Percentiles rank a stretch among this genome's conserved stretches.
Evolutionary conservation across 2,113 vertebrate genomes (phyloP).

Genomic region (Mormyrus lacerda): DNA sequence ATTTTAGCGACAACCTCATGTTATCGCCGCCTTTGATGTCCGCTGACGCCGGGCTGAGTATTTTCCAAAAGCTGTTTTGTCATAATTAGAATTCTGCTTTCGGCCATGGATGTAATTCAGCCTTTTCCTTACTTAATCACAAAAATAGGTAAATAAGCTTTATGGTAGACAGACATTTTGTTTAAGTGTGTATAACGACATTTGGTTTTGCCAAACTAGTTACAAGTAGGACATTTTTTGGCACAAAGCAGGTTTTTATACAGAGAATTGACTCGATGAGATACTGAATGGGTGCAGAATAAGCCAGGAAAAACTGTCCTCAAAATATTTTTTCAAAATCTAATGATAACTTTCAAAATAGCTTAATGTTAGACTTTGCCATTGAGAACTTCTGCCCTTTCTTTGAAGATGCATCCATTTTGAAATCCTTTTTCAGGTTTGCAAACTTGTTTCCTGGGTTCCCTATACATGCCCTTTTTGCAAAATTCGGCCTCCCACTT

Average conservation of each 20-base stretch:
- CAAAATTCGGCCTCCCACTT: slow-evolving; percentile 46
- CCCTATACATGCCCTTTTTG: not conserved
- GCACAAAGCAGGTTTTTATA: not conserved
- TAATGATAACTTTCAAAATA: not conserved
- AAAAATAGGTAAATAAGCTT: not conserved
- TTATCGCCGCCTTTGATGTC: not conserved
- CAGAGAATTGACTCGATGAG: not conserved
- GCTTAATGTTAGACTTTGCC: not conserved
- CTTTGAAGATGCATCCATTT: not conserved
- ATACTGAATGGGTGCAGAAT: not conserved
- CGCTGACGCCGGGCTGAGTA: not conserved
- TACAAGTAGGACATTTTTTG: not conserved
- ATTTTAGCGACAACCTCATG: not conserved
- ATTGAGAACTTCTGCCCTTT: not conserved
- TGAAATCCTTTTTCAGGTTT: not conserved
- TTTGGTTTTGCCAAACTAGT: not conserved
- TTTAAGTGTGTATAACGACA: not conserved
- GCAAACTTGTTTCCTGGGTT: not conserved
- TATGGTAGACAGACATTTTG: not conserved
- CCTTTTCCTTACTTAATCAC: not conserved
- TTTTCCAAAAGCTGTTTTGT: not conserved
- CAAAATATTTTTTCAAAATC: not conserved
- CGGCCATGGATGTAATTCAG: not conserved
- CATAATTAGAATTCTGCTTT: not conserved
- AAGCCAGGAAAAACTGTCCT: not conserved